Conservation (phyloP, 2,797 vertebrate genomes). For the Echiichthys vipera region DNA sequence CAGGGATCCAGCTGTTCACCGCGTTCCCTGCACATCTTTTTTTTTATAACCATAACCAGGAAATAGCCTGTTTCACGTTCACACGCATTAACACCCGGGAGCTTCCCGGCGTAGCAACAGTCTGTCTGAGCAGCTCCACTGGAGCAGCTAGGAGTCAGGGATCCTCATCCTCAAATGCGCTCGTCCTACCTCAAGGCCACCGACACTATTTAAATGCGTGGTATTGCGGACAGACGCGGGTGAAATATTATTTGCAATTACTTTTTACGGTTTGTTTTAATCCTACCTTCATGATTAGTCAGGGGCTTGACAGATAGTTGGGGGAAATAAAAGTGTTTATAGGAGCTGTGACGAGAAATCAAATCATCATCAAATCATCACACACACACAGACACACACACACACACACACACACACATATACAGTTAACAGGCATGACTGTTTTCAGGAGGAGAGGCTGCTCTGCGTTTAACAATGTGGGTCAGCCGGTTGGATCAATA, state of each 20-base stretch:
- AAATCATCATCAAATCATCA: constrained; percentile 11
- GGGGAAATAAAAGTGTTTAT: constrained; percentile 20
- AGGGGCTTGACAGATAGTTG: constrained; percentile 6
- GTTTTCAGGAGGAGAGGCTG: not conserved
- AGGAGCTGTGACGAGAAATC: constrained; percentile 6
- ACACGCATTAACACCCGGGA: constrained; percentile 36
- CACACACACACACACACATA: not conserved
- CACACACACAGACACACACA: not conserved
- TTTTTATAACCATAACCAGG: too few species aligned
- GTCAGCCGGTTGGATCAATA: not conserved
- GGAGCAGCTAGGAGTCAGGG: constrained; percentile 53
- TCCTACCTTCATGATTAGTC: constrained; percentile 19
- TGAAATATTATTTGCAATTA: constrained; percentile 45
- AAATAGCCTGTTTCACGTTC: constrained; percentile 33
- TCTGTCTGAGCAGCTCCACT: constrained; percentile 57
- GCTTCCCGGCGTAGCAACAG: constrained; percentile 21
- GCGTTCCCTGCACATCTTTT: constrained; percentile 2
- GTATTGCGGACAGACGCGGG: not conserved
- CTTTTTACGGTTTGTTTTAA: constrained; percentile 40
- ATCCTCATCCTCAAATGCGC: constrained; percentile 64
- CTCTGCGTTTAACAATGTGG: not conserved
- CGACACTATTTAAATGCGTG: not conserved
- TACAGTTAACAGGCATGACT: not conserved
- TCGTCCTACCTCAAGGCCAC: constrained; percentile 41
- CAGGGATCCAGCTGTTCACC: constrained; percentile 24